phyloP scores from a whole-genome alignment of 2,888 invertebrate genomes.

The Hylaea fasciaria region DNA sequence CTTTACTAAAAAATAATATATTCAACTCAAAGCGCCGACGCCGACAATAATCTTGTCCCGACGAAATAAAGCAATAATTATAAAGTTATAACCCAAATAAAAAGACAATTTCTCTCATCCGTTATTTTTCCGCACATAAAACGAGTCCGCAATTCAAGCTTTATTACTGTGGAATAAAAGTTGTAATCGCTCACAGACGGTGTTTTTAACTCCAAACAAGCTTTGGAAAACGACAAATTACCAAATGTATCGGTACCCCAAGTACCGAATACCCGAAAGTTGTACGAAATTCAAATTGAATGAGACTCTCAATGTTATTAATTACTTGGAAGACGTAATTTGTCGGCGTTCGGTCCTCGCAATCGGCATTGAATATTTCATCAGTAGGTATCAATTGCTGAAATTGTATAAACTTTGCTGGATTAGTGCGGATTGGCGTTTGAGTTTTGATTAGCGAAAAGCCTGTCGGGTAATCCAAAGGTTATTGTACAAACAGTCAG shows the following conservation, averaged over 20 bases:
- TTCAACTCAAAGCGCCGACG: slow-evolving; percentile 1
- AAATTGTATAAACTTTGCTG: background rate
- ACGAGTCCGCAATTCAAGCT: slow-evolving; percentile 34
- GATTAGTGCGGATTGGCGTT: background rate
- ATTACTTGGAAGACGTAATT: slow-evolving; percentile 9
- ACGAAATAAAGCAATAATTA: slow-evolving; percentile 21
- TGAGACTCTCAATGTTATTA: slow-evolving; percentile 11
- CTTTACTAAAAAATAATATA: no score
- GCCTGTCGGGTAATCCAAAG: no score
- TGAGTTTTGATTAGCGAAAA: background rate
- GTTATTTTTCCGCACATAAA: slow-evolving; percentile 25
- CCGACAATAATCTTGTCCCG: slow-evolving; percentile 4
- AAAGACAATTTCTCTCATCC: slow-evolving; percentile 28
- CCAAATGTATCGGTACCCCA: slow-evolving; percentile 18
- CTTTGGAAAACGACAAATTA: slow-evolving; percentile 31
- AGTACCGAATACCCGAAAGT: slow-evolving; percentile 9
- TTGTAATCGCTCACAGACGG: slow-evolving; percentile 35
- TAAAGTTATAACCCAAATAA: slow-evolving; percentile 28
- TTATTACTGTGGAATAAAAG: slow-evolving; percentile 34
- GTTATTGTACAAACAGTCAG: no score
- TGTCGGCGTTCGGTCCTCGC: background rate
- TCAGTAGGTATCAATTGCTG: slow-evolving; percentile 4
- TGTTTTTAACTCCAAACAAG: slow-evolving; percentile 22
- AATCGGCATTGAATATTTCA: slow-evolving; percentile 14
- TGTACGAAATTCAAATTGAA: slow-evolving; percentile 6